Percentiles rank a stretch among this genome's conserved stretches.
Conservation (phyloP, 1,140 invertebrate genomes). For the Eueides isabella region DNA sequence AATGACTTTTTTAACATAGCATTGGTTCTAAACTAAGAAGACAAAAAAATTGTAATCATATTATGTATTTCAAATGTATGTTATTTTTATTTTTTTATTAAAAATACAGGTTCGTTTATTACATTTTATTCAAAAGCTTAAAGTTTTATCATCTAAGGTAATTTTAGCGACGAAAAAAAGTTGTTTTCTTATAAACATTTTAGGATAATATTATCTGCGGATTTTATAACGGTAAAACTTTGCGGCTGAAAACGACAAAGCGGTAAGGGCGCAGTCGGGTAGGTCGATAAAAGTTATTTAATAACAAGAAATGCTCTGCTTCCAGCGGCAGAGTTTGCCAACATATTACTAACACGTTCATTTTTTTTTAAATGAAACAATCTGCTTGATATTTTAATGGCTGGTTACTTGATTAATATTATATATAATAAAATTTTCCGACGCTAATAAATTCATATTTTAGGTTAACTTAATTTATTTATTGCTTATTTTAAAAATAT, state of each 20-base stretch:
- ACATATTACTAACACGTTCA: neutral
- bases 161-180: slow-evolving; percentile 8
- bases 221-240: slow-evolving; percentile 35
- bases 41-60: no score
- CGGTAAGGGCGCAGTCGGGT: slow-evolving; percentile 32
- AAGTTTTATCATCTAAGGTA: slow-evolving; percentile 13
- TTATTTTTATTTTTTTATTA: neutral
- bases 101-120: neutral
- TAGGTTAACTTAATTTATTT: no score
- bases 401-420: neutral
- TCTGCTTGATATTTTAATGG: neutral
- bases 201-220: slow-evolving; percentile 22
- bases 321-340: slow-evolving; percentile 12
- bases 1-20: no score
- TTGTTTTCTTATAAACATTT: slow-evolving; percentile 10
- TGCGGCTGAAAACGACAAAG: slow-evolving; percentile 25
- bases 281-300: slow-evolving; percentile 75
- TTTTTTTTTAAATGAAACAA: neutral
- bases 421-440: no score
- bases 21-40: no score
- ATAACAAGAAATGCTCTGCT: slow-evolving; percentile 64
- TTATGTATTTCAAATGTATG: no score
- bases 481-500: no score
- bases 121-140: neutral
- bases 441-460: no score